Base-by-base conservation (phyloP, 2,888 invertebrate species). In the Falcaria lacertinaria region DNA sequence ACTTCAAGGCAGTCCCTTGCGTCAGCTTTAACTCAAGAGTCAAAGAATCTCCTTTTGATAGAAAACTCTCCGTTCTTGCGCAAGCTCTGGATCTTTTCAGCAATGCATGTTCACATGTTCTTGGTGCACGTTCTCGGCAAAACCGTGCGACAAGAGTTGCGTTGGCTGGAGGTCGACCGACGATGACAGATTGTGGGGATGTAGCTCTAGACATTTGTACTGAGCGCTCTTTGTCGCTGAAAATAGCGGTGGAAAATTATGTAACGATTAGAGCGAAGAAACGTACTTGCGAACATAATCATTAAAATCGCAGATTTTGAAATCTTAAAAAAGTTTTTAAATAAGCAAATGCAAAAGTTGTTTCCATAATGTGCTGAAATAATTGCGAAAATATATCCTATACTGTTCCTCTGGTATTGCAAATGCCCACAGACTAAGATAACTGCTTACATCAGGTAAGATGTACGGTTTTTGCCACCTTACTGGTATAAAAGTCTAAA, bases 1-100 rank as follows among this genome's bases (percentile, higher is more conserved):
- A 94, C 96, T 95, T 94, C 45, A 97, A 90, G 33, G 95, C 95
- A 0, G 97, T 96, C 33, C 96, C 95, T 77, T 97, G 95, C 11
- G 94, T 92, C 64, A 95, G 90, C 64, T 93, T 93, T 59, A 96
- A 84, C 74, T 96, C 96, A 54, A 96, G 88, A 14, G 95, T 96
- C 59, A 96, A 90, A 41, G 94, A 94, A 76, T 94, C 95, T 44
- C 94, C 94, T 51, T 94, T 93, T 2, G 96, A 96, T 11, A 96
- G 90, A 73, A 94, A 96, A 77, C 96, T 96, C 73, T 96, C 96
- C 5, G 94, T 93, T 19, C 94, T 90, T 0, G 93, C 92, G 67
- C 96, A 96, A 0, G 96, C 96, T 45, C 96, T 90, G 15, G 93
- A 92, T 57, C 80, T 88, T 44, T 81, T 70, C 42, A 96, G 82